phyloP scores from a whole-genome alignment of 2,113 vertebrate species.

The Hippopotamus amphibius region DNA sequence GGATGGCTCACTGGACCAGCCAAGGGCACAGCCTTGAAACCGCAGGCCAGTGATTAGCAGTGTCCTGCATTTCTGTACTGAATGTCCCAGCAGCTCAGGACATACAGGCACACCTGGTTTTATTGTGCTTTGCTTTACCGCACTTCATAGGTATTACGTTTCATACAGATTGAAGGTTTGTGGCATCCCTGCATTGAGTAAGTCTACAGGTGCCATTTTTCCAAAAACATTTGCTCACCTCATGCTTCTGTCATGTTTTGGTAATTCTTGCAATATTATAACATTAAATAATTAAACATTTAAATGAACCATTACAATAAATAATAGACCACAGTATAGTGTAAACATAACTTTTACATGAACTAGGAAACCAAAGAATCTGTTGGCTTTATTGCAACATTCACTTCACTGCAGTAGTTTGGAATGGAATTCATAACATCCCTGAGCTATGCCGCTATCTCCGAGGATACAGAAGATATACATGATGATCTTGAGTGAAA shows the following conservation, averaged over 20 bases:
- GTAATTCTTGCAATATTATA: neutral
- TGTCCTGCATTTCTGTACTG: neutral
- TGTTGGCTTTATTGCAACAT: neutral
- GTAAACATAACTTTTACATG: neutral
- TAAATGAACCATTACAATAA: neutral
- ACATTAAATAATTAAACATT: neutral
- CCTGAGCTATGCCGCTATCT: neutral
- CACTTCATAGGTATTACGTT: no score
- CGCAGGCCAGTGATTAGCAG: neutral
- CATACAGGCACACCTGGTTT: neutral
- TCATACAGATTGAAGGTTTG: no score
- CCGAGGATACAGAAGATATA: neutral
- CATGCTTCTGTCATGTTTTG: no score
- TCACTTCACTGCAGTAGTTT: neutral
- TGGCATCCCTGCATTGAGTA: no score
- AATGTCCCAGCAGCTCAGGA: neutral
- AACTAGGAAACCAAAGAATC: neutral
- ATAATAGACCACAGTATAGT: neutral
- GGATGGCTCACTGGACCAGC: neutral
- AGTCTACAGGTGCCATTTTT: no score
- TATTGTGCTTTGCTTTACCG: no score
- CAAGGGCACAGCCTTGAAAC: neutral
- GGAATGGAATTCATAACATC: neutral
- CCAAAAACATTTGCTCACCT: no score
- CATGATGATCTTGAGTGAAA: no score